Evolutionary conservation across 1,140 invertebrate species (phyloP), one percentile per base, ranked within the genome.

Genomic region (Aphaenogaster ashmeadi): DNA sequence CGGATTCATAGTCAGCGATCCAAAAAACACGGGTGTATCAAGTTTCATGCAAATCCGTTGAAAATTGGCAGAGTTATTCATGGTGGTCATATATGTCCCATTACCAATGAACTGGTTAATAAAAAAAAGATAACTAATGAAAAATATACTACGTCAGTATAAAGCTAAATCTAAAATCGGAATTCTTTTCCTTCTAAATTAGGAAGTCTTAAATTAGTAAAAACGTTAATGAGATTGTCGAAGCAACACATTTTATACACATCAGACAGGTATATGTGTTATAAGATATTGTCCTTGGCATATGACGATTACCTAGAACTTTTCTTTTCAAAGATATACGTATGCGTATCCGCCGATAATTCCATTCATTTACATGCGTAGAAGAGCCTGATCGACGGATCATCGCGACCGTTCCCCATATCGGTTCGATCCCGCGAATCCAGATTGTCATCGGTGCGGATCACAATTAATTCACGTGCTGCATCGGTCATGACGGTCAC

Each of bases 401-500:
- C 21, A 50, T 64, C 64, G 5, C 38, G 18, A 2, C 11, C 3
- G 7, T 62, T n/a, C 8, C 21, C 44, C 21, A 50, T 75, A 60
- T 60, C 33, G 52, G 33, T 36, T 18, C 67, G 44, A 75, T 90
- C 54, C 38, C 47, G n/a, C 74, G 66, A 87, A 87, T 66, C 52
- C 64, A 83, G 64, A 69, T 80, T 71, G 13, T 60, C 67, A 94
- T 92, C 67, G 87, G 56, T 52, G 15, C 56, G 44, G 44, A 91
- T 91, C 88, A 71, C 89, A 88, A 94, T 94, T 93, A 94, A 93
- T 94, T 91, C 88, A 36, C 44, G 36, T 50, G 21, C 9, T 60
- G 58, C 66, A 93, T 94, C 64, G 56, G 11, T 80, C 21, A 94
- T 83, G 89, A 87, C 74, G 86, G 92, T 94, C 94, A 94, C 94